Percentiles rank a stretch among this genome's conserved stretches.
Evolutionary conservation across 53 echinoderm and acorn worm genomes (phyloP).

Genomic region (Stichopus horrens): DNA sequence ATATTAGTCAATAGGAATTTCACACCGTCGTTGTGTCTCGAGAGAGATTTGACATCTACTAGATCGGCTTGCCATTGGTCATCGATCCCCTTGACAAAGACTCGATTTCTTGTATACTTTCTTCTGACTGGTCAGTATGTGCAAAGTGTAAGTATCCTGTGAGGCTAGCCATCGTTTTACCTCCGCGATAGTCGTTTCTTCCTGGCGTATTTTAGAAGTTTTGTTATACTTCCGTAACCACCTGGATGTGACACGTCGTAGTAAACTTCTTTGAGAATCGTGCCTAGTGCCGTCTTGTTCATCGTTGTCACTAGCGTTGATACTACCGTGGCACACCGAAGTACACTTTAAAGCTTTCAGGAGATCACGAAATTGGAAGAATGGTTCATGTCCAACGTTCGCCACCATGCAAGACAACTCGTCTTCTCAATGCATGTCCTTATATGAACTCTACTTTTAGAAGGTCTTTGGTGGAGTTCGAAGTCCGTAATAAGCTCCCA

Average conservation of each 20-base stretch:
- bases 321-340: not conserved
- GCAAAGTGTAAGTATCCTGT: conserved; percentile 31
- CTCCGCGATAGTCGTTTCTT: not conserved
- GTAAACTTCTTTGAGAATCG: not conserved
- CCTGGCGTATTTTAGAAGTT: not conserved
- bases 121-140: not conserved
- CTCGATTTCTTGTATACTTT: conserved; percentile 33
- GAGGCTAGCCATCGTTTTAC: conserved; percentile 26
- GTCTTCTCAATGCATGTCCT: not conserved
- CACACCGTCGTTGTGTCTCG: conserved; percentile 27
- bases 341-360: not conserved
- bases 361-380: conserved; percentile 1
- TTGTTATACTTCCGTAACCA: conserved; percentile 15
- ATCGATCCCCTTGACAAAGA: conserved; percentile 38
- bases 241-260: conserved; percentile 42
- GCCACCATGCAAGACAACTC: not conserved
- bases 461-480: not conserved
- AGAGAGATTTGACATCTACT: conserved; percentile 23
- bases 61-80: conserved; percentile 47
- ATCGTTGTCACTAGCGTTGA: not conserved
- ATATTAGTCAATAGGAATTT: conserved; percentile 46
- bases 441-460: too few relatives aligned
- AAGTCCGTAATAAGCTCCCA: not conserved
- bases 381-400: not conserved
- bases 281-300: not conserved